Evolutionary conservation across 1,140 invertebrate species (phyloP).

Genomic region (Euglossa dilemma): DNA sequence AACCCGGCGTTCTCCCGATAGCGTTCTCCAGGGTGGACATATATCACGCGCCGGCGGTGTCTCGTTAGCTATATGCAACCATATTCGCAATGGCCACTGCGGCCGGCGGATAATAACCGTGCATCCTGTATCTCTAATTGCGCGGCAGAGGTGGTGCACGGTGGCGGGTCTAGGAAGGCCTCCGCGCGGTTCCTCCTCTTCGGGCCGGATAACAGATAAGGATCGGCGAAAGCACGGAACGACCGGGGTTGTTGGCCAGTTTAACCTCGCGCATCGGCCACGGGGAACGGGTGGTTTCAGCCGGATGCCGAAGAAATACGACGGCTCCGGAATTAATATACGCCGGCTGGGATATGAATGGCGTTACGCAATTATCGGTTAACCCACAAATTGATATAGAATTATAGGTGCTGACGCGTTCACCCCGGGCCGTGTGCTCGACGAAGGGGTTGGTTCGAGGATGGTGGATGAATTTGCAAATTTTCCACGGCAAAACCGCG

Average conservation of each 20-base stretch:
- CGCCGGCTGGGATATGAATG: constrained; percentile 30
- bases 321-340: constrained; percentile 32
- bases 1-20: constrained; percentile 30
- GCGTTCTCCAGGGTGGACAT: constrained; percentile 28
- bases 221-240: constrained; percentile 55
- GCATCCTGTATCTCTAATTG: constrained; percentile 63
- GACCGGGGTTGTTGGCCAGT: constrained; percentile 39
- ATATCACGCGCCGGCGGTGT: constrained; percentile 35
- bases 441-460: too few species aligned
- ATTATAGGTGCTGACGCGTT: constrained; percentile 32
- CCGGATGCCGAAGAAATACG: constrained; percentile 35
- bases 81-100: constrained; percentile 35
- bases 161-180: constrained; percentile 32
- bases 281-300: constrained; percentile 10
- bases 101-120: constrained; percentile 62
- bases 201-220: constrained; percentile 53
- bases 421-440: too few species aligned
- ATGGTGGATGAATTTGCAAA: too few species aligned
- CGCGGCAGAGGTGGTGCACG: constrained; percentile 25
- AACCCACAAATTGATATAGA: constrained; percentile 43
- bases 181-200: constrained; percentile 42
- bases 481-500: too few species aligned
- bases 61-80: constrained; percentile 36
- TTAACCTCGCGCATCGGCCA: constrained; percentile 2
- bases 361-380: constrained; percentile 49